Evolutionary conservation across 2,113 vertebrate species (phyloP).

Genomic region (Megatriorchis doriae): DNA sequence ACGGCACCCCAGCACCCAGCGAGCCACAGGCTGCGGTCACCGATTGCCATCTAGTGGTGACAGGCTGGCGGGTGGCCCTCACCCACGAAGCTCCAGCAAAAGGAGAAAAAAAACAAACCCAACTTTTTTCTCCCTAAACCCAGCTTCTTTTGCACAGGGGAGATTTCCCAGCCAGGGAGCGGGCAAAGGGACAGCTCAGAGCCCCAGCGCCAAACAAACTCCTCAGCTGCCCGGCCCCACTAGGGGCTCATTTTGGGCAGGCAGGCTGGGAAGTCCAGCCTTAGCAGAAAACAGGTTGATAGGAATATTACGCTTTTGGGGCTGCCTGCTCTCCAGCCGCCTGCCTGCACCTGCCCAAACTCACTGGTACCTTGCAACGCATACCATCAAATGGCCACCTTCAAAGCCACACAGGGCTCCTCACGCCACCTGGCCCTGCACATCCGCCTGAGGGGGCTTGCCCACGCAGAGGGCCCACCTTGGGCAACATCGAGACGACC

Average conservation of each 20-base stretch:
- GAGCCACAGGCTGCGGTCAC: not conserved
- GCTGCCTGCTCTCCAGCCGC: not conserved
- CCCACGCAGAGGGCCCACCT: fast-evolving
- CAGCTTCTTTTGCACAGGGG: fast-evolving
- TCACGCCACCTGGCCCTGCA: fast-evolving
- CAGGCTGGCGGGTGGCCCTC: not conserved
- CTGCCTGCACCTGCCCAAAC: too few species aligned
- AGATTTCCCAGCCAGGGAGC: fast-evolving
- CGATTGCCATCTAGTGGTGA: not conserved
- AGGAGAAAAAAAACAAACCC: fast-evolving
- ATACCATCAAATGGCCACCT: fast-evolving
- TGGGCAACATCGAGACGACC: too few species aligned
- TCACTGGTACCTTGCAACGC: fast-evolving
- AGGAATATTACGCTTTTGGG: fast-evolving
- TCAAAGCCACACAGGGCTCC: not conserved
- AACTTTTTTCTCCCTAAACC: not conserved
- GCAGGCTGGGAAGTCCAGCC: fast-evolving
- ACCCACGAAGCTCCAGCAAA: fast-evolving
- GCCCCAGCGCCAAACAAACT: fast-evolving
- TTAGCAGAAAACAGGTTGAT: too few species aligned
- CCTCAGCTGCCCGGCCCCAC: fast-evolving
- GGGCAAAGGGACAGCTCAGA: fast-evolving
- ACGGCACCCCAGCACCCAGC: not conserved
- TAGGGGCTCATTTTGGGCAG: not conserved
- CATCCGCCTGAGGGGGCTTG: not conserved